Evolutionary conservation across 2,113 vertebrate genomes (phyloP).

Genomic region (Xiphophorus couchianus): DNA sequence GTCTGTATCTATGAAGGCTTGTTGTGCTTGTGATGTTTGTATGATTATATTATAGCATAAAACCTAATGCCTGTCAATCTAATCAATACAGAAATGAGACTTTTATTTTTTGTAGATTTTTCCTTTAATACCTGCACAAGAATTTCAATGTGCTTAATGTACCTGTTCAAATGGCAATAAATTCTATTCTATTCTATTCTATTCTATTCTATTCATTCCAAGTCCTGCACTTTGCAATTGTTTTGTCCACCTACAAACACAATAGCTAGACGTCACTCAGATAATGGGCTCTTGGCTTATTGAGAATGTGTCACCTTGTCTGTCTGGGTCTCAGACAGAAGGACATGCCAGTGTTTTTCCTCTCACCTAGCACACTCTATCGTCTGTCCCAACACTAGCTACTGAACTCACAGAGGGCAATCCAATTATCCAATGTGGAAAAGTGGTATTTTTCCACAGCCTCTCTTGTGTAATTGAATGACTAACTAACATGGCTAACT

Average conservation of each 20-base stretch:
- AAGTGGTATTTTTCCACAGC: conserved; percentile 18
- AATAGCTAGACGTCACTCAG: conserved; percentile 20
- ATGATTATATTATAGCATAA: not conserved
- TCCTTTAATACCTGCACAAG: not conserved
- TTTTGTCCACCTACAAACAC: conserved; percentile 14
- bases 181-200: no score
- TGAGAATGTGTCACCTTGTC: conserved; percentile 18
- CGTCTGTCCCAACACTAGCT: conserved; percentile 31
- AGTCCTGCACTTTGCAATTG: not conserved
- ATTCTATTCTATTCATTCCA: conserved; percentile 1
- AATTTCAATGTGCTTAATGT: no score
- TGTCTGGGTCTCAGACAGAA: conserved; percentile 17
- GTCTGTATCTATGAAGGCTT: not conserved
- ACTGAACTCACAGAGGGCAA: conserved; percentile 15
- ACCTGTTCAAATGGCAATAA: no score
- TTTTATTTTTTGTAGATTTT: not conserved
- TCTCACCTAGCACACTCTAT: conserved; percentile 23
- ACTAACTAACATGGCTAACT: not conserved
- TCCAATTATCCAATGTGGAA: not conserved
- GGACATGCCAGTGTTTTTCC: conserved; percentile 53
- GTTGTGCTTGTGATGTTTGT: not conserved
- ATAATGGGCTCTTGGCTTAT: conserved; percentile 38
- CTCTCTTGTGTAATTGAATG: conserved; percentile 1
- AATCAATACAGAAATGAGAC: not conserved
- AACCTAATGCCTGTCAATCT: not conserved